These are phyloP conservation scores for Indicator indicator DNA, from an alignment of 2,113 vertebrate species.

Conservation along the genomic window DNA sequence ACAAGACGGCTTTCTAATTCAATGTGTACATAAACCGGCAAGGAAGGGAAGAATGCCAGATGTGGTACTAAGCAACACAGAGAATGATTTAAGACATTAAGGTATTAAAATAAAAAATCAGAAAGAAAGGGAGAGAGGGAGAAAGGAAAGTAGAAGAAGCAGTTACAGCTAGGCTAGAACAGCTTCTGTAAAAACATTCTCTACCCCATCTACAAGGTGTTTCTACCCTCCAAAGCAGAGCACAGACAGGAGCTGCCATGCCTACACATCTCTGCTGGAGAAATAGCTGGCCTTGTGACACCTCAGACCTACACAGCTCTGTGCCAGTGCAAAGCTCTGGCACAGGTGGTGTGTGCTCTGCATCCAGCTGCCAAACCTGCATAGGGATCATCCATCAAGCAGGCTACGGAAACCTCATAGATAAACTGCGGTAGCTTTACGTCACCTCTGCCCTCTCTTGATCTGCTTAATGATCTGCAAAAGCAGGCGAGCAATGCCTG, in stretches of 20 bases:
- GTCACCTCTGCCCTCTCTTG: not conserved
- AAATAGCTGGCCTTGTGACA: not conserved
- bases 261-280: fast-evolving
- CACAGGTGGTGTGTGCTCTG: fast-evolving
- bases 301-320: not conserved
- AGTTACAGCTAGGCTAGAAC: conserved; percentile 8
- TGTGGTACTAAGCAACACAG: conserved; percentile 58
- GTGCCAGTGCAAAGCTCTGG: not conserved
- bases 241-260: fast-evolving
- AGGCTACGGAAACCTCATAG: not conserved
- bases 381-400: fast-evolving
- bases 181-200: not conserved
- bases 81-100: conserved; percentile 35
- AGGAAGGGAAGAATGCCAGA: conserved; percentile 57
- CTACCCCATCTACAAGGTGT: not conserved
- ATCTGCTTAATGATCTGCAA: conserved; percentile 7
- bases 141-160: not conserved
- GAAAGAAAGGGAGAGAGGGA: too few species aligned
- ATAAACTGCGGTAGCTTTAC: not conserved
- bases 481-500: not conserved
- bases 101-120: not conserved
- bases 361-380: not conserved
- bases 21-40: conserved; percentile 19
- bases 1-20: conserved; percentile 64
- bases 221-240: fast-evolving